Evolutionary conservation across 23 tunicate genomes (phyloP).

Genomic region (Clavelina lepadiformis): DNA sequence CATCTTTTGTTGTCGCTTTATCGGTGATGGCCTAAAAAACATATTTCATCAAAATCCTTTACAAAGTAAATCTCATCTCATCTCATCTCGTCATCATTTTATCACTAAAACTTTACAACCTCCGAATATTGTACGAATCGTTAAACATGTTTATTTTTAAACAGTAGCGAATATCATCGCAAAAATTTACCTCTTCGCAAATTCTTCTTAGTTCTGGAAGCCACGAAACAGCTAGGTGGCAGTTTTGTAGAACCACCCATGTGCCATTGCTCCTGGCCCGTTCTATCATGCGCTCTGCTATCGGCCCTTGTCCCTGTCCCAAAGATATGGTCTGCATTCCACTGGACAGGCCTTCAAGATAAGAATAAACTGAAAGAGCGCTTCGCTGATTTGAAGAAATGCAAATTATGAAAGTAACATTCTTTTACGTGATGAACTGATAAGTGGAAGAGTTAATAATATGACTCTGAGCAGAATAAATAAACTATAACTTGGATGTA

Average conservation of each 20-base stretch:
- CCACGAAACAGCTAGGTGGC: constrained; percentile 90
- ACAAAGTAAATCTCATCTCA: not conserved
- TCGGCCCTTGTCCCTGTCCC: constrained; percentile 94
- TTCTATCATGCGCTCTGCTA: constrained; percentile 81
- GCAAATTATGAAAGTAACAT: not conserved
- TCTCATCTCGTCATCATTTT: no score
- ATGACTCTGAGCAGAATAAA: no score
- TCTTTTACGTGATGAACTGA: not conserved
- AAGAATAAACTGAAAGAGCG: not conserved
- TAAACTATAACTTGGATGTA: no score
- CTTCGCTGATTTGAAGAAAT: not conserved
- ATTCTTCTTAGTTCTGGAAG: constrained; percentile 81
- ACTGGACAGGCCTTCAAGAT: constrained; percentile 55
- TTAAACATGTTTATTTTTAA: not conserved
- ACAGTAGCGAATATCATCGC: not conserved
- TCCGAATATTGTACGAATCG: not conserved
- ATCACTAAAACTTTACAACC: no score
- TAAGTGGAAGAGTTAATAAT: no score
- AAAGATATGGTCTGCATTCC: constrained; percentile 93
- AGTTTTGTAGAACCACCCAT: constrained; percentile 85
- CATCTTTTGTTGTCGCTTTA: constrained; percentile 36
- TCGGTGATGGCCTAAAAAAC: constrained; percentile 72
- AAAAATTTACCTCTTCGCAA: constrained; percentile 65
- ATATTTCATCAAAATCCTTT: not conserved
- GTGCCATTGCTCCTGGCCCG: constrained; percentile 59